Base-by-base conservation (phyloP, 1,140 invertebrate genomes). In the Mactra quadrangularis region DNA sequence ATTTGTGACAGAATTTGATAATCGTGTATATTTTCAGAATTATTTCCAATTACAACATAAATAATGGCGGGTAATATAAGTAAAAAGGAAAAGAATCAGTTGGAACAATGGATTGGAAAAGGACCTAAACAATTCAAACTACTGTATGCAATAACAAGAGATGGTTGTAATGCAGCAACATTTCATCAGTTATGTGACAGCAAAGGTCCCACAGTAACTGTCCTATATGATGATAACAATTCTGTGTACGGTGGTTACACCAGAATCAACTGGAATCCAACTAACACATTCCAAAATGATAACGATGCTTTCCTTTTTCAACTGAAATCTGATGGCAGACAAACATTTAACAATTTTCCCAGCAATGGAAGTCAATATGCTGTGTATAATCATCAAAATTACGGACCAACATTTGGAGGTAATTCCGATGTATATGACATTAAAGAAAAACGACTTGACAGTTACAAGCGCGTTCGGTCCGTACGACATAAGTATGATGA, bases 221-320 rank as follows among this genome's bases (percentile, higher is more conserved):
- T 85, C 19, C 31, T 81, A 47, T 83, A 82, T 59, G 83, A 85
- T 52, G 57, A 75, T 6, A 33, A 62, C 38, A 77, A 74, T 0
- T 79, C 71, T 62, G 59, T 86, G n/a, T 87, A 82, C 75, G 86
- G 86, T 15, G 86, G 86, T 3, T 87, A 86, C 52, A 82, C 82
- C 6, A 19, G 35, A 6, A 19, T 71, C 25, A 41, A 31, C 31
- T 87, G 86, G 86, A 74, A 33, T 29, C 33, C 29, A 13, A 7
- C 6, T 15, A 15, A 15, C 15, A 29, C 47, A 25, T 82, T 83
- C 50, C 57, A 53, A 31, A 29, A 47, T 27, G 79, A 87, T 77
- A 27, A 52, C 11, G 76, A 70, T 17, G 75, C 86, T 31, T 87
- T 87, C 60, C 55, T 87, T 15, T 87, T 81, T 52, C 59, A 52